Conservation (phyloP, 1,140 invertebrate species). For the Neodiprion virginianus region DNA sequence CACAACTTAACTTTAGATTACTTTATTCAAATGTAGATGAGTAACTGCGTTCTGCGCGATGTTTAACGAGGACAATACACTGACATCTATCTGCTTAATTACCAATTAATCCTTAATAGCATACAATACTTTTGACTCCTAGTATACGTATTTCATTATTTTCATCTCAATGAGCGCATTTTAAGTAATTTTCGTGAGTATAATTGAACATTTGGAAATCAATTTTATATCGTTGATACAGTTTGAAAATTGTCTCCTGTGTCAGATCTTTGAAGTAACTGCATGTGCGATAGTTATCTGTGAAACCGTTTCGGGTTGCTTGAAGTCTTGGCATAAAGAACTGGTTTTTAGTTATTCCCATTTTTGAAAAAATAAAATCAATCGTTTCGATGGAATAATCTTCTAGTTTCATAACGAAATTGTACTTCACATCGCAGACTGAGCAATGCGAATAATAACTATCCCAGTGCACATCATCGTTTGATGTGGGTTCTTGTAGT, state of each 20-base stretch:
- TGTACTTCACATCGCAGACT: conserved; percentile 49
- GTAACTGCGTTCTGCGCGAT: too few species aligned
- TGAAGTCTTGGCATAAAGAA: conserved; percentile 41
- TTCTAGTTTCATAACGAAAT: conserved; percentile 53
- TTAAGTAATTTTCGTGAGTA: conserved; percentile 42
- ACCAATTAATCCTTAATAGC: too few species aligned
- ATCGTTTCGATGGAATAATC: conserved; percentile 42
- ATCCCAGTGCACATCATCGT: conserved; percentile 56
- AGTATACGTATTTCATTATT: too few species aligned
- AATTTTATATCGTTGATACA: conserved; percentile 52
- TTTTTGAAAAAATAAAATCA: conserved; percentile 46
- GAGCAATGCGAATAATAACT: conserved; percentile 53
- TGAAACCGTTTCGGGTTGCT: conserved; percentile 38
- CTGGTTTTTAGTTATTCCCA: conserved; percentile 35
- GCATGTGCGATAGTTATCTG: conserved; percentile 47
- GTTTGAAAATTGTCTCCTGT: conserved; percentile 36
- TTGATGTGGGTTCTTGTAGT: conserved; percentile 36
- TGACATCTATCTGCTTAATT: too few species aligned
- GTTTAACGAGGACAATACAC: too few species aligned
- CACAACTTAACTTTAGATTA: too few species aligned
- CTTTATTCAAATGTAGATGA: too few species aligned
- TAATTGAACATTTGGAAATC: conserved; percentile 60
- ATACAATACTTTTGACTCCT: too few species aligned
- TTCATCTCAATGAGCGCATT: conserved; percentile 33
- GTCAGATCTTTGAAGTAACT: conserved; percentile 52